Base-by-base conservation (phyloP, 1,140 invertebrate species). In the Procambarus clarkii region DNA sequence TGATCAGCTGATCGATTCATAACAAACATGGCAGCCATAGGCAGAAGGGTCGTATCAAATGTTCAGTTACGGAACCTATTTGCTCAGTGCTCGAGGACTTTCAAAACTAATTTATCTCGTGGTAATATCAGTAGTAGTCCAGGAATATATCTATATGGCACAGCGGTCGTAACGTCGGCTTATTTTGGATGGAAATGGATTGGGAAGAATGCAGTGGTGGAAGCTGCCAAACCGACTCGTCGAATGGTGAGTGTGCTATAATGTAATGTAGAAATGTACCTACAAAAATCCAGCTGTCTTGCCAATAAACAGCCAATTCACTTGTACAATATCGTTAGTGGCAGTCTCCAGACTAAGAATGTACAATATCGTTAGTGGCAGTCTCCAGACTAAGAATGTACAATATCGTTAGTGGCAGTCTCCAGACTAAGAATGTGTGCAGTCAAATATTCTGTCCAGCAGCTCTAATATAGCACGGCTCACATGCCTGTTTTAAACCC, bases 181-280 rank as follows among this genome's bases (percentile, higher is more conserved):
- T 91, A 91, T 50, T 76, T 91, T 3, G 89, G 89, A 21, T 85
- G 81, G 82, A 91, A 83, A 80, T 91, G 89, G 89, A 24, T 91
- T n/a, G 76, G 85, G 24, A 85, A 69, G 24, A 60, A 77, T 24
- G 82, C 89, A 45, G 60, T 85, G n/a, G 89, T 91, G 24, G 50
- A 91, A 34, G 89, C 89, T n/a, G 89, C 89, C 81, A 64, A 71
- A 48, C 88, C 88, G 3, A 11, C 54, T 58, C 82, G 89, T n/a
- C 82, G 82, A 50, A 34, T 76, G 82, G 89, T 91, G 45, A 85
- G 89, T 91, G 2, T 54, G 8, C 8, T 3, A 54, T 54, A 34
- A 34, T 34, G 0, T 34, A 0, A 34, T 0, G 34, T 34, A 34
- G 34, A 34, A 34, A 34, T 34, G 34, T n/a, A n/a, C n/a, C n/a